Conservation (phyloP, 1,140 invertebrate genomes). For the Parapsyche elsis region DNA sequence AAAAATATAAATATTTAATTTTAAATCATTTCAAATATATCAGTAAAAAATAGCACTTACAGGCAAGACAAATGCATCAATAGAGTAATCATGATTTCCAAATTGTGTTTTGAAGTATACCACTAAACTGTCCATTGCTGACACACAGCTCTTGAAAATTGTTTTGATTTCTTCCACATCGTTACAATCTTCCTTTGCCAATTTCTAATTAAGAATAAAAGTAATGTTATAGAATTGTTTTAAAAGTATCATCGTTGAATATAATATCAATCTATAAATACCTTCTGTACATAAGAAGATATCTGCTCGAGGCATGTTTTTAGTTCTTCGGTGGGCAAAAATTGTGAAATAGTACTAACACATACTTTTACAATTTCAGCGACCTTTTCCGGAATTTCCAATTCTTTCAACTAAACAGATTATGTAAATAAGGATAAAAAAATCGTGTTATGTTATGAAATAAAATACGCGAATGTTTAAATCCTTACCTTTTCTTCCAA, state of each 20-base stretch:
- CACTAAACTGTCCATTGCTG: constrained; percentile 28
- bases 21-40: constrained; percentile 57
- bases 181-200: constrained; percentile 66
- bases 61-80: constrained; percentile 54
- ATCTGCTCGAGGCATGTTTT: constrained; percentile 67
- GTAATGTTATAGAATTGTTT: no score
- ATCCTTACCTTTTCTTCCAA: constrained; percentile 39
- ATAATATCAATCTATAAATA: constrained; percentile 57
- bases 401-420: background rate
- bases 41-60: constrained; percentile 64
- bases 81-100: constrained; percentile 51
- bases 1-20: constrained; percentile 4
- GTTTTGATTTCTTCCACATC: constrained; percentile 68
- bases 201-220: constrained; percentile 60
- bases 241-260: no score
- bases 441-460: background rate
- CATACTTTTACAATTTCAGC: constrained; percentile 64
- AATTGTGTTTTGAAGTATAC: background rate
- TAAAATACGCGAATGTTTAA: background rate
- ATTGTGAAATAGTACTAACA: constrained; percentile 59
- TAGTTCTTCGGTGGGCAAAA: constrained; percentile 65
- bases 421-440: background rate
- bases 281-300: constrained; percentile 72
- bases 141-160: constrained; percentile 58
- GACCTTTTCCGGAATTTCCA: constrained; percentile 54